phyloP scores from a whole-genome alignment of 1,140 invertebrate species.

The Thaumetopoea pityocampa region DNA sequence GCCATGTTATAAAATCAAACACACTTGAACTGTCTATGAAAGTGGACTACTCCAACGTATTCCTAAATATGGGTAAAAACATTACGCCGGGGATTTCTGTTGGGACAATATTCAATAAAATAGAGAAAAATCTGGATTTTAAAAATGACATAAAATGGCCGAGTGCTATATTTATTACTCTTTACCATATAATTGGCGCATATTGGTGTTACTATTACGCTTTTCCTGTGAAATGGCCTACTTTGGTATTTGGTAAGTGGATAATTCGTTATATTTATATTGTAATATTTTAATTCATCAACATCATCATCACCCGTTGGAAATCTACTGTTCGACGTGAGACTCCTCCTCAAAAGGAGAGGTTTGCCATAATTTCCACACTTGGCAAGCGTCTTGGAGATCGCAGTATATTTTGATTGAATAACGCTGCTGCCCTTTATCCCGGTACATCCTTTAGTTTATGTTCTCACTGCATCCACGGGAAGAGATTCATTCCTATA shows the following conservation, averaged over 20 bases:
- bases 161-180: conserved; percentile 38
- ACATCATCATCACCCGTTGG: too few relatives aligned
- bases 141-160: conserved; percentile 65
- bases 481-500: too few relatives aligned
- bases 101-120: conserved; percentile 40
- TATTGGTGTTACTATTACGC: conserved; percentile 60
- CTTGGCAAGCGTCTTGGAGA: too few relatives aligned
- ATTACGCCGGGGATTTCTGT: conserved; percentile 23
- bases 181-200: conserved; percentile 49
- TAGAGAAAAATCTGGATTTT: conserved; percentile 54
- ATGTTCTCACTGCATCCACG: too few relatives aligned
- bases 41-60: not conserved
- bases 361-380: too few relatives aligned
- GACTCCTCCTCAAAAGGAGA: too few relatives aligned
- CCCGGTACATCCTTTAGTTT: too few relatives aligned
- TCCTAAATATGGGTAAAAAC: conserved; percentile 17
- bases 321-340: too few relatives aligned
- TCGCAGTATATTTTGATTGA: too few relatives aligned
- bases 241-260: conserved; percentile 53
- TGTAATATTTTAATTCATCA: too few relatives aligned
- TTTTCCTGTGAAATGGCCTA: conserved; percentile 62
- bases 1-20: not conserved
- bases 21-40: not conserved
- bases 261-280: too few relatives aligned
- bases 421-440: too few relatives aligned